A percentile compares a stretch with the other conserved stretches of the same genome.
Evolutionary conservation across 2,888 invertebrate species (phyloP).

Genomic region (Dasysyrphus albostriatus): DNA sequence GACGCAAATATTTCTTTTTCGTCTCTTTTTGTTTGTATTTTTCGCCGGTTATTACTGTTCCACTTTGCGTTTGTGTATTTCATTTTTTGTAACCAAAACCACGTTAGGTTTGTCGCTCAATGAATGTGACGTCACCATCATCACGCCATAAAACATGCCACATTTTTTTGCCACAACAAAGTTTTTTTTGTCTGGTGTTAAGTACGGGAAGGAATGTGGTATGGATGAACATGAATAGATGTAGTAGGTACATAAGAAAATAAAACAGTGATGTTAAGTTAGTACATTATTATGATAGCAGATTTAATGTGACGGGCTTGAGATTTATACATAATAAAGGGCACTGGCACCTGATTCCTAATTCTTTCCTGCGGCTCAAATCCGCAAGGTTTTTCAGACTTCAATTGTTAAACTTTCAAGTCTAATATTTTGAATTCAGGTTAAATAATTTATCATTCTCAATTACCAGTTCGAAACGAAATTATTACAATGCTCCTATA

Average conservation of each 20-base stretch:
- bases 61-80: not conserved
- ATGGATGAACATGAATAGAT: not conserved
- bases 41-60: not conserved
- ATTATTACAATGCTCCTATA: no score
- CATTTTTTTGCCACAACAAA: not conserved
- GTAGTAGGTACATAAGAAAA: not conserved
- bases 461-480: no score
- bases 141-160: constrained; percentile 36
- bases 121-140: constrained; percentile 16
- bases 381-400: no score
- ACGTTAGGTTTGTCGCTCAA: not conserved
- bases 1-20: not conserved
- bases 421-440: no score
- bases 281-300: not conserved
- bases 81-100: not conserved
- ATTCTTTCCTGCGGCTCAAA: no score
- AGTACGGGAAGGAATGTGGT: not conserved
- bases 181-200: not conserved
- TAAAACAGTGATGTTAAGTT: not conserved
- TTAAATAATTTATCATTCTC: no score
- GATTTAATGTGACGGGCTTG: no score
- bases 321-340: no score
- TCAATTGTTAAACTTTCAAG: no score
- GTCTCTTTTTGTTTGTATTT: not conserved
- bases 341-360: no score